Conservation (phyloP, 2,113 vertebrate species). For the Thalassarche chlororhynchos region DNA sequence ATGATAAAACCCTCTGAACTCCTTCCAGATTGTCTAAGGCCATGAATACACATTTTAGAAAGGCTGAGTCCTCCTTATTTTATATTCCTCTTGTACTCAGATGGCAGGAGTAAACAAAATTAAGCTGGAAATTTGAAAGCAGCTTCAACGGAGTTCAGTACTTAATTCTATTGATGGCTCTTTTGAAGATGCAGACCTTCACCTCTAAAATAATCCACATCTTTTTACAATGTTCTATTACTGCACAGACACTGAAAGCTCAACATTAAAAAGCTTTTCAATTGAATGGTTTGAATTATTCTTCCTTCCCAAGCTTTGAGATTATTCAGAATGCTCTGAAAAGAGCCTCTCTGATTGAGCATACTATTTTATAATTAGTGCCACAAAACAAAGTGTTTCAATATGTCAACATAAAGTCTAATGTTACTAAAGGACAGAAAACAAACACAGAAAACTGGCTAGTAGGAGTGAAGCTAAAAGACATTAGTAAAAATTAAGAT, state of each 20-base stretch:
- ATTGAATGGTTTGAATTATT: background rate
- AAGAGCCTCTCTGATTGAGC: background rate
- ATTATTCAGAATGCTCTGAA: background rate
- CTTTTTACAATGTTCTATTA: background rate
- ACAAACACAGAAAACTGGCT: background rate
- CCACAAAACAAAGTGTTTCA: background rate
- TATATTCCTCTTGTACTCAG: background rate
- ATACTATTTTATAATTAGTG: background rate
- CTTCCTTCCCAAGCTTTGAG: background rate
- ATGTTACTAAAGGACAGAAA: background rate
- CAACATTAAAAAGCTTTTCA: background rate
- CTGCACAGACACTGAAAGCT: background rate
- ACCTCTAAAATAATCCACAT: background rate
- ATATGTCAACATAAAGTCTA: background rate
- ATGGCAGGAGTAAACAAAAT: conserved; percentile 15
- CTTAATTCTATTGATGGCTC: background rate
- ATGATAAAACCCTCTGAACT: background rate
- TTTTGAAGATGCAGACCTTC: conserved; percentile 25
- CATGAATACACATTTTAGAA: background rate
- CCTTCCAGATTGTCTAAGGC: background rate
- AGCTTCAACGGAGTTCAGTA: conserved; percentile 21
- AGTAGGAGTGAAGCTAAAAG: background rate
- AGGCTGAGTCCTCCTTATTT: background rate
- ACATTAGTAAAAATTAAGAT: background rate
- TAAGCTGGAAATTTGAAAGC: background rate